Base-by-base conservation (phyloP, 2,113 vertebrate species). In the Corythaeola cristata region DNA sequence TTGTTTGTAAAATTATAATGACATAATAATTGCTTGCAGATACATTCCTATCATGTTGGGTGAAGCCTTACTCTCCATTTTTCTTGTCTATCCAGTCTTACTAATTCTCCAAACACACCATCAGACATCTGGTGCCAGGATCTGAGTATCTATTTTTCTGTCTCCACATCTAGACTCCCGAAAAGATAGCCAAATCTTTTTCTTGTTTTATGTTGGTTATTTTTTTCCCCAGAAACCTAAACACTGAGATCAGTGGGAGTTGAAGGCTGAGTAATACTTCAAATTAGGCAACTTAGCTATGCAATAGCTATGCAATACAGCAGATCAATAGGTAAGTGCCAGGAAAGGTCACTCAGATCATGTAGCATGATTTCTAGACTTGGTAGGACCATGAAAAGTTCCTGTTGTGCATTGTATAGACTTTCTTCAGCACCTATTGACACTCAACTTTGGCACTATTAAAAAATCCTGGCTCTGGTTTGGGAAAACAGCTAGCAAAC, bases 21-120 rank as follows among this genome's bases (percentile, higher is more conserved):
- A 82, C 84, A 89, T 82, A 89, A 81, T 95, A 87, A 96, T 93
- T 96, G 77, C 74, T 89, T 93, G 50, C 85, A 96, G 93, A 93
- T 82, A 95, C 62, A 64, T 85, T 82, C 81, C 66, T 75, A 8
- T 82, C 88, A 73, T 52, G 82, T 8, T 73, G 81, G 45, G 49
- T 49, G 69, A 95, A 93, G 30, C 66, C n/a, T 91, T 94, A 45
- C 44, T 94, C 66, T 93, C 41, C 32, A 77, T 96, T 95, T 96
- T 89, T 90, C 92, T 85, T 58, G 24, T 91, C 81, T 94, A 72
- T 76, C 33, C 63, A 91, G 45, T 85, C 81, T 94, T 89, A 79
- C 56, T 85, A 87, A 96, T 89, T 79, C 81, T 89, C 33, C 58
- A 82, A 93, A 79, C 74, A 82, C 4, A 8, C 49, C 27, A 88